A percentile compares a stretch with the other conserved stretches of the same genome.
phyloP scores from a whole-genome alignment of 2,797 vertebrate species.

The Limosa lapponica region DNA sequence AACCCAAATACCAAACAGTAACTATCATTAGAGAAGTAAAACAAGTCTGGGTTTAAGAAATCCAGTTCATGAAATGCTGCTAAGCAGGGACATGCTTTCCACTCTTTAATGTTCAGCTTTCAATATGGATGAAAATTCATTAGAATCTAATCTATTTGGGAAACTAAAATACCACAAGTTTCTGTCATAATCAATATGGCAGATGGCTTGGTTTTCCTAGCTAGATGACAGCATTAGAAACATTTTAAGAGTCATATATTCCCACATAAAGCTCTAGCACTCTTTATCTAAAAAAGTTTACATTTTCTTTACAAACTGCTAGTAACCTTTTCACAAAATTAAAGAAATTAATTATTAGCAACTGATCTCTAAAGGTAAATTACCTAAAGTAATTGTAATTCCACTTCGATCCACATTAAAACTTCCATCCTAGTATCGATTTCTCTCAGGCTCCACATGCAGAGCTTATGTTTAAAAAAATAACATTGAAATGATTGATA shows the following conservation, averaged over 20 bases:
- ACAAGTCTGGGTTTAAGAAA: not conserved
- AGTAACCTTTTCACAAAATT: not conserved
- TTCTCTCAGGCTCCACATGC: not conserved
- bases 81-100: not conserved
- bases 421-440: not conserved
- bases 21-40: not conserved
- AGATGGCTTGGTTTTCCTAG: conserved; percentile 1
- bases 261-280: not conserved
- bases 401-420: not conserved
- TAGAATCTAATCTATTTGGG: not conserved
- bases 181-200: not conserved
- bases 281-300: not conserved
- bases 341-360: not conserved
- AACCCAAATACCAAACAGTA: not conserved
- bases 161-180: conserved; percentile 5
- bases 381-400: not conserved
- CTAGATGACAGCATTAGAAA: not conserved
- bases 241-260: not conserved
- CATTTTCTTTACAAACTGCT: not conserved
- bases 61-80: not conserved
- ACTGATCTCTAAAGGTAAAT: not conserved
- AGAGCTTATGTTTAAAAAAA: not conserved
- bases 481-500: not conserved
- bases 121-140: not conserved
- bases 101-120: not conserved